A percentile compares a stretch with the other conserved stretches of the same genome.
Evolutionary conservation across 2,113 vertebrate species (phyloP).

Genomic region (Amblyornis subalaris): DNA sequence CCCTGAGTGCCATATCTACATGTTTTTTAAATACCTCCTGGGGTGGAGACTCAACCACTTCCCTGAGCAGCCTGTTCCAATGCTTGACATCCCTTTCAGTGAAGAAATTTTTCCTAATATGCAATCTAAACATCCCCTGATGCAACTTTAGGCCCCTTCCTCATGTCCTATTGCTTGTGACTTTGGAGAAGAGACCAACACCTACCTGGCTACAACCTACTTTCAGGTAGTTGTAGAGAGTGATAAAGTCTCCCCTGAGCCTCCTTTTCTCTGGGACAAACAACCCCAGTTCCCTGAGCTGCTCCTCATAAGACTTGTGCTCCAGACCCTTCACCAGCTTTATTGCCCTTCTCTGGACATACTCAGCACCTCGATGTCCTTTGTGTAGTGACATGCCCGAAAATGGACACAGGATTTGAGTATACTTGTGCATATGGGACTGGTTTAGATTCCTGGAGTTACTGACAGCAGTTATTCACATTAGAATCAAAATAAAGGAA

Average conservation of each 20-base stretch:
- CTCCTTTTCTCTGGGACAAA: background rate
- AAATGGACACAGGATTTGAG: background rate
- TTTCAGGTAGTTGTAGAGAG: background rate
- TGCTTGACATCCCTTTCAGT: background rate
- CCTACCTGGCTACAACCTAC: rapidly evolving
- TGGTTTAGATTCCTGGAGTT: background rate
- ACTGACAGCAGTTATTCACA: background rate
- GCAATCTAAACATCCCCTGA: background rate
- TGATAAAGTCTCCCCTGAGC: background rate
- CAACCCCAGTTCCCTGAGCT: background rate
- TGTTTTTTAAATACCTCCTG: background rate
- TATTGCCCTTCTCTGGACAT: background rate
- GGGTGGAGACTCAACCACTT: background rate
- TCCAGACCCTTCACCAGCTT: background rate
- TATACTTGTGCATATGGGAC: background rate
- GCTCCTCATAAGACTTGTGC: background rate
- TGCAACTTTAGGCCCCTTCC: background rate
- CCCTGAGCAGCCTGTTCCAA: background rate
- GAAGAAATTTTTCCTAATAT: background rate
- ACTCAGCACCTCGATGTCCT: background rate
- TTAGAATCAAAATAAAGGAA: background rate
- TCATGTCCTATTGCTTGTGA: background rate
- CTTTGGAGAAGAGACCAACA: background rate
- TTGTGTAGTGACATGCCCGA: background rate
- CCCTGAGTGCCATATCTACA: background rate